A percentile compares a stretch with the other conserved stretches of the same genome.
Evolutionary conservation across 2,888 invertebrate genomes (phyloP).

Genomic region (Euphydryas editha): DNA sequence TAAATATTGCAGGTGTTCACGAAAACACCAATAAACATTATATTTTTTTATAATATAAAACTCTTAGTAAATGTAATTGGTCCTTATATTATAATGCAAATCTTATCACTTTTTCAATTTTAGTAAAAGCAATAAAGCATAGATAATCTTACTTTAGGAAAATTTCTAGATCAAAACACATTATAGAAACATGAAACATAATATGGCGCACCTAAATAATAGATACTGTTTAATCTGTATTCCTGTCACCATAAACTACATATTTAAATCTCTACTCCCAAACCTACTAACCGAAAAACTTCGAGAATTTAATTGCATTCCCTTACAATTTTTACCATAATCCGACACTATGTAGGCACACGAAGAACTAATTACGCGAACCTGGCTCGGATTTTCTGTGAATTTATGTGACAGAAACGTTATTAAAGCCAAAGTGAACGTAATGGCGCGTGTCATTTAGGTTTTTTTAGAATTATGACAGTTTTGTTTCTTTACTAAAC

Average conservation of each 20-base stretch:
- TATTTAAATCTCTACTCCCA: conserved; percentile 33
- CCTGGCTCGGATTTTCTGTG: conserved; percentile 41
- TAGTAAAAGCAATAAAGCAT: no score
- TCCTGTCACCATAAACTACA: conserved; percentile 20
- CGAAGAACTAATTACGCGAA: conserved; percentile 52
- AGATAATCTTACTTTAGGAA: no score
- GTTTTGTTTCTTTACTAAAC: conserved; percentile 7
- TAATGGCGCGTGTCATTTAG: conserved; percentile 48
- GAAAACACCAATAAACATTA: no score
- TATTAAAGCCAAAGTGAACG: conserved; percentile 54
- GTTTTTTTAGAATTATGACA: conserved; percentile 35
- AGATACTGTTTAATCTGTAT: conserved; percentile 30
- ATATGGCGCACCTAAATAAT: conserved; percentile 26
- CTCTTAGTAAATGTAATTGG: no score
- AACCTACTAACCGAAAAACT: conserved; percentile 36
- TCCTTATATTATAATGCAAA: no score
- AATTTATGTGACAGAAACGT: conserved; percentile 57
- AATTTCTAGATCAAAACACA: no score
- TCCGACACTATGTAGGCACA: conserved; percentile 41
- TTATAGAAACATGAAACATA: no score
- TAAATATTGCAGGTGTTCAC: no score
- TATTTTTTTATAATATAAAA: no score
- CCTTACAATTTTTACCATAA: conserved; percentile 45
- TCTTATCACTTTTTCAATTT: no score
- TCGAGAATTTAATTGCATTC: conserved; percentile 44